A percentile compares a stretch with the other conserved stretches of the same genome.
Evolutionary conservation across 2,113 vertebrate species (phyloP).

Genomic region (Oncorhynchus nerka): DNA sequence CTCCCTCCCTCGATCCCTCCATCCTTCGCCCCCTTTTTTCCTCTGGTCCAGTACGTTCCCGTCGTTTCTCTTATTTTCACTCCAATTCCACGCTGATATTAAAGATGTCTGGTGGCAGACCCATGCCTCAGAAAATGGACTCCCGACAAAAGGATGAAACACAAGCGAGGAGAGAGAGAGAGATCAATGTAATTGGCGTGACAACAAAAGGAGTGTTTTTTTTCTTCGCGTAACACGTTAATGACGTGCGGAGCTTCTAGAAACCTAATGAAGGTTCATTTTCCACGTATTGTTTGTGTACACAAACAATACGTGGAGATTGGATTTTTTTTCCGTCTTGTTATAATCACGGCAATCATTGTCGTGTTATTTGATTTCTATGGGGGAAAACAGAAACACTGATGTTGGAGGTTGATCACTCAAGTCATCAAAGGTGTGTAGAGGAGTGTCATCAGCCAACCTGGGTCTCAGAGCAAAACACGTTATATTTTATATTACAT

Average conservation of each 20-base stretch:
- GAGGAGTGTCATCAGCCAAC: no score
- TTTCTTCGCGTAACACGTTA: neutral
- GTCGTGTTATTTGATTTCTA: no score
- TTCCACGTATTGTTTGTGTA: no score
- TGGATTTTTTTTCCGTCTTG: no score
- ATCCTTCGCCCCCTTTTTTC: neutral
- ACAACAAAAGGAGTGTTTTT: neutral
- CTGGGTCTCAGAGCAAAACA: no score
- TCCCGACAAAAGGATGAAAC: neutral
- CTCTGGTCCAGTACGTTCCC: neutral
- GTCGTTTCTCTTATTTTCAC: neutral
- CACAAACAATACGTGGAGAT: no score
- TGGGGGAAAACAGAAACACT: no score
- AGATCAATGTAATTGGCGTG: neutral
- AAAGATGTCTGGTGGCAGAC: neutral
- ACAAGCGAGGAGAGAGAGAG: neutral
- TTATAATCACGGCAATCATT: no score
- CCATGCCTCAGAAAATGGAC: neutral
- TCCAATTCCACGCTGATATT: neutral
- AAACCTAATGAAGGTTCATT: neutral
- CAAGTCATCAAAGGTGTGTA: no score
- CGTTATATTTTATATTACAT: no score
- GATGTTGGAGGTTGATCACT: no score
- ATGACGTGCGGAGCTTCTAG: neutral
- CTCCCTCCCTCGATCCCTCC: neutral